Evolutionary conservation across 92 coral and sea anemone species (phyloP).

Genomic region (Zoanthus sociatus): DNA sequence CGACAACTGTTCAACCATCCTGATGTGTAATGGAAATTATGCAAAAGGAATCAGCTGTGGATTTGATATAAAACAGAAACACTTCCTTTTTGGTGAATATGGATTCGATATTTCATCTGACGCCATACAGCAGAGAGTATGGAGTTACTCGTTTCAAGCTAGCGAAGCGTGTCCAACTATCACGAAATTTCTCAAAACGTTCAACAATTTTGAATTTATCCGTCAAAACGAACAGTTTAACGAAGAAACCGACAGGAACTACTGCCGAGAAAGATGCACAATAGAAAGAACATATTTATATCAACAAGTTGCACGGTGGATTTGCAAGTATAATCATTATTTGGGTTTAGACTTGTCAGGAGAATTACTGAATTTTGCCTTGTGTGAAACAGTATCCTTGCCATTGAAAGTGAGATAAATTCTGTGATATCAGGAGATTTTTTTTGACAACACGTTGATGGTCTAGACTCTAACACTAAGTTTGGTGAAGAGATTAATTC

Average conservation of each 20-base stretch:
- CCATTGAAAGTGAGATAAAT: conserved; percentile 24
- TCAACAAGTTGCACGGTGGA: conserved; percentile 45
- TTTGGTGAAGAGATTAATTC: no score
- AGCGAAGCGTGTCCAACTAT: conserved; percentile 21
- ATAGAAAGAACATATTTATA: conserved; percentile 24
- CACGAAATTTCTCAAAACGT: conserved; percentile 1
- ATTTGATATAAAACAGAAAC: conserved; percentile 25
- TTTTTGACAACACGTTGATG: no score
- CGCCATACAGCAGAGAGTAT: neutral
- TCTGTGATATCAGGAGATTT: no score
- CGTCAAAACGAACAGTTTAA: neutral
- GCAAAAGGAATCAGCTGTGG: conserved; percentile 41
- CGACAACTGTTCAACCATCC: conserved; percentile 18
- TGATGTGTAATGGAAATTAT: conserved; percentile 19
- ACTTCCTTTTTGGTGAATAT: conserved; percentile 35
- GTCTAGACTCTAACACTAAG: no score
- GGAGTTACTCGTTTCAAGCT: conserved; percentile 21
- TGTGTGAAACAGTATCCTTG: neutral
- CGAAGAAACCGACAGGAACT: neutral
- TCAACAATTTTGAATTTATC: neutral
- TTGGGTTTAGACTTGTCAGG: conserved; percentile 10
- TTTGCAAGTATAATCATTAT: conserved; percentile 38
- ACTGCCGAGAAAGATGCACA: conserved; percentile 7
- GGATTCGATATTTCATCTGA: neutral
- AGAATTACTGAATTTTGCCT: conserved; percentile 9